Conservation (phyloP, 2,113 vertebrate species). For the Pedionomus torquatus region DNA sequence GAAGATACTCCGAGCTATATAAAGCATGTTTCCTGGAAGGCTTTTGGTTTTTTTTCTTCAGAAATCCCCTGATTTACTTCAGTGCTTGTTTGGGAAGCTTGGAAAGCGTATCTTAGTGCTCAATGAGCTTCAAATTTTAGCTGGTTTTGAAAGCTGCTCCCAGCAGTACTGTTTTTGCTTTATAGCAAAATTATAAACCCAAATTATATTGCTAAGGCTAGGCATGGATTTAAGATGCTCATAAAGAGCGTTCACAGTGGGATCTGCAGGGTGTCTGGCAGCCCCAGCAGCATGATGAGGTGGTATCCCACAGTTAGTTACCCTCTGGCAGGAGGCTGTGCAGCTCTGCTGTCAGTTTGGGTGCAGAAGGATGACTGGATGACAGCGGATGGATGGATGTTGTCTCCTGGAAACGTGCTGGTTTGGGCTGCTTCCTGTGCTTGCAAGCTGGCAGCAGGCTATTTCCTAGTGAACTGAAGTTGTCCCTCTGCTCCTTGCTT, state of each 20-base stretch:
- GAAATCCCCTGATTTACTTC: background rate
- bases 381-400: background rate
- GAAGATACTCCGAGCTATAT: background rate
- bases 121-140: background rate
- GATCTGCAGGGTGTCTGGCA: background rate
- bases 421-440: background rate
- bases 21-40: background rate
- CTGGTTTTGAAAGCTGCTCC: background rate
- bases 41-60: background rate
- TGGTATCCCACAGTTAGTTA: background rate
- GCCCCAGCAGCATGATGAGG: background rate
- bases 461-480: background rate
- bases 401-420: background rate
- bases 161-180: background rate
- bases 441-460: background rate
- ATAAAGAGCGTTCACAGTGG: background rate
- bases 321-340: background rate
- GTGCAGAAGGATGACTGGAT: background rate
- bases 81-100: background rate
- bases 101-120: background rate
- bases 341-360: background rate
- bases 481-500: background rate
- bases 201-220: fast-evolving
- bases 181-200: background rate
- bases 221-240: background rate